Conservation (phyloP, 1,140 invertebrate species). For the Ceratitis capitata region DNA sequence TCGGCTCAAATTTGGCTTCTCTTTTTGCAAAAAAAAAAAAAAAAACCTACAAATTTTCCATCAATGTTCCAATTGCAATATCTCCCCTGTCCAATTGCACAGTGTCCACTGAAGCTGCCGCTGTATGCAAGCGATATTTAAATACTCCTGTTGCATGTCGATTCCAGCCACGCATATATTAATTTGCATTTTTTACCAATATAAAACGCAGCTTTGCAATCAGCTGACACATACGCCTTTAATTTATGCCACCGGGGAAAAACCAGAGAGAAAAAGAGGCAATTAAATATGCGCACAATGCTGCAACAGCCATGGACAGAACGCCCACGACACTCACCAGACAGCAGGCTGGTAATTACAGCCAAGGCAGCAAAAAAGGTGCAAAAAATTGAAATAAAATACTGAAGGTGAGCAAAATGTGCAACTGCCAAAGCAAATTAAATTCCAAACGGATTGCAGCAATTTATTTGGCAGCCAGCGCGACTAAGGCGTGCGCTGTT, state of each 20-base stretch:
- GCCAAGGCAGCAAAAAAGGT: no score
- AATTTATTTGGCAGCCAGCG: background rate
- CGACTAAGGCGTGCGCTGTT: background rate
- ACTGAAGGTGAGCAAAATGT: background rate
- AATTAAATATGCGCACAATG: conserved; percentile 15
- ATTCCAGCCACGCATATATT: background rate
- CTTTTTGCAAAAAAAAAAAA: background rate
- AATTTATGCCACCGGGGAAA: conserved; percentile 23
- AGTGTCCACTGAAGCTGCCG: background rate
- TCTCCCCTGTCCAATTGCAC: no score
- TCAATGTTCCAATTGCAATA: background rate
- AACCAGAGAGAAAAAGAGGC: no score
- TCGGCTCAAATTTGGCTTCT: no score
- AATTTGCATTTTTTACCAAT: background rate
- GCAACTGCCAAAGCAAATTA: background rate
- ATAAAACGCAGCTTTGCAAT: background rate
- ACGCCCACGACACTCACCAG: background rate
- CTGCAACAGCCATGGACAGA: no score
- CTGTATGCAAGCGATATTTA: background rate
- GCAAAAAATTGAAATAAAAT: background rate
- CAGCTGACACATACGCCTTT: background rate
- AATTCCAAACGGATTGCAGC: background rate
- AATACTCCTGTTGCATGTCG: background rate
- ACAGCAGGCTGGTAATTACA: background rate
- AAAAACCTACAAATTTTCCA: background rate